Conservation (phyloP, 2,113 vertebrate species). For the Anthoscopus minutus region DNA sequence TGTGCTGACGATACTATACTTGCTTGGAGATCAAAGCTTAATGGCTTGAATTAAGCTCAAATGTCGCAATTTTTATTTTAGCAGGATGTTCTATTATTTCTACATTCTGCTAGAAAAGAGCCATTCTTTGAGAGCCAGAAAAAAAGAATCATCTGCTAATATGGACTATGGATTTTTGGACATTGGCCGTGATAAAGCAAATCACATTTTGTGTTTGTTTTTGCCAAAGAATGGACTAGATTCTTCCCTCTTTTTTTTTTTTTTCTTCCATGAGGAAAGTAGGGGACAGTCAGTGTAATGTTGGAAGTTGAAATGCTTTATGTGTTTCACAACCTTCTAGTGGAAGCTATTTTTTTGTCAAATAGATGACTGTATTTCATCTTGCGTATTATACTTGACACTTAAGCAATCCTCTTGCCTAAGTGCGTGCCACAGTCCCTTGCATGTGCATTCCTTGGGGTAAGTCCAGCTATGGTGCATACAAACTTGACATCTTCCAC, state of each 20-base stretch:
- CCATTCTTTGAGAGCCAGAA: not conserved
- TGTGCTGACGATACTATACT: not conserved
- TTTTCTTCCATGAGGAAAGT: not conserved
- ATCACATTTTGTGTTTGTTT: conserved; percentile 28
- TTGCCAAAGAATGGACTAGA: not conserved
- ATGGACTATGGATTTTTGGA: conserved; percentile 51
- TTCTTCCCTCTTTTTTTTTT: not conserved
- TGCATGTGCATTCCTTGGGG: not conserved
- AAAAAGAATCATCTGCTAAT: not conserved
- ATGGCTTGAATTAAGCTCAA: conserved; percentile 4
- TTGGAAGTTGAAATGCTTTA: not conserved
- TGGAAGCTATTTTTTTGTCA: not conserved
- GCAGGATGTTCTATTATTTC: conserved; percentile 15
- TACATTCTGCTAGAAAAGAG: not conserved
- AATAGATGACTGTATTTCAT: not conserved
- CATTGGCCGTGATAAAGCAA: conserved; percentile 18
- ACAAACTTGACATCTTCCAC: not conserved
- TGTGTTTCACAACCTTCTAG: not conserved
- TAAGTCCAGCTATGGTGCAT: not conserved
- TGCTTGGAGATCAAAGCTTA: conserved; percentile 8
- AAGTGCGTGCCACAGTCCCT: not conserved
- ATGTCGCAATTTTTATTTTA: conserved; percentile 13
- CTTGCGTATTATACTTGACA: not conserved
- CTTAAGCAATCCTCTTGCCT: not conserved
- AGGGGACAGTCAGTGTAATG: not conserved